A percentile compares a stretch with the other conserved stretches of the same genome.
Conservation (phyloP, 2,797 vertebrate species). For the Selene dorsalis region DNA sequence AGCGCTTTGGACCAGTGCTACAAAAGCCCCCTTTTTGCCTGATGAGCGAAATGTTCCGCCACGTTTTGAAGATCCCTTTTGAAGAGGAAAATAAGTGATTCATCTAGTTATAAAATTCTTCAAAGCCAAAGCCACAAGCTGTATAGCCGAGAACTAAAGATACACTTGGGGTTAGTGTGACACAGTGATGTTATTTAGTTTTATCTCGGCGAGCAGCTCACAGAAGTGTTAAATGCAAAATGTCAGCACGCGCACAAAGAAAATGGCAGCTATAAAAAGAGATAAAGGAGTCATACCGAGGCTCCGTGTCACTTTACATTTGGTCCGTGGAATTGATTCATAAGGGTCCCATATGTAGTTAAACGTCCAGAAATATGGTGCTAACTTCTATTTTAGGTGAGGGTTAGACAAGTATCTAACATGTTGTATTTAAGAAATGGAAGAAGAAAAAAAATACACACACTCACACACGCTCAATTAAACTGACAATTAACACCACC, state of each 20-base stretch:
- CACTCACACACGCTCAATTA: background rate
- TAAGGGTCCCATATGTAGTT: background rate
- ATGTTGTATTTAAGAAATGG: background rate
- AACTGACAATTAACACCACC: constrained; percentile 9
- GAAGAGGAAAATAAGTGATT: background rate
- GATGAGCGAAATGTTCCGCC: background rate
- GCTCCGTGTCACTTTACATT: background rate
- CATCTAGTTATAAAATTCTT: background rate
- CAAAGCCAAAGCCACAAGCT: background rate
- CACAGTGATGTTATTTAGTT: background rate
- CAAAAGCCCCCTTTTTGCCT: background rate
- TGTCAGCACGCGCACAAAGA: background rate
- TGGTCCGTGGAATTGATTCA: background rate
- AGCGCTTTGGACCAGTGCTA: too few species aligned
- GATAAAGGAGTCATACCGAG: background rate
- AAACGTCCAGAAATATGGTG: background rate
- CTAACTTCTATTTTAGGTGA: background rate
- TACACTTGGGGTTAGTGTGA: constrained; percentile 5
- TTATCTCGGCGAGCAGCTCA: background rate
- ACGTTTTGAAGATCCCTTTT: background rate
- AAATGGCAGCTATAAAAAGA: constrained; percentile 6
- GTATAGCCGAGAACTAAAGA: background rate
- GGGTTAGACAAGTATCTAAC: background rate
- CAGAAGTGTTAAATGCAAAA: background rate
- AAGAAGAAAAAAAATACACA: background rate